Evolutionary conservation across 2,113 vertebrate genomes (phyloP), one percentile per base, ranked within the genome.

Genomic region (Gobiocypris rarus): DNA sequence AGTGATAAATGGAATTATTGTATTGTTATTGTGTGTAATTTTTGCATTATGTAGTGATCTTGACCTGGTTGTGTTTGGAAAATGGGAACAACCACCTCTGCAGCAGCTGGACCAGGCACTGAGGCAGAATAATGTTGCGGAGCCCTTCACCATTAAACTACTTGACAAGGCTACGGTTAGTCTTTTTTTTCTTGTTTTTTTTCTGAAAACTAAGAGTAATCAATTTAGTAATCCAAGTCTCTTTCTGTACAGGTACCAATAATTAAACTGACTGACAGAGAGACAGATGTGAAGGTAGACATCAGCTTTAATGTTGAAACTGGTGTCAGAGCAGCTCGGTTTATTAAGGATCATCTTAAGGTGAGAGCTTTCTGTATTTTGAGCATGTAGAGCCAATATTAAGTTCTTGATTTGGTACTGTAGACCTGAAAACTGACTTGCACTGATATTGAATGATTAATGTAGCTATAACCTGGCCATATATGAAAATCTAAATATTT

Each of bases 301-400:
- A 99, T 99, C 93, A 99, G 98, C 91, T 99, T 99, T 91, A 99
- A 99, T 75, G 96, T 99, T 83, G 97, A 98, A 94, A 98, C 96
- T 31, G 97, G 97, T 10, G 97, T 99, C 73, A 97, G 97, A 92
- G 97, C 98, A 52, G 97, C 97, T 14, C 96, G 94, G 86, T 96
- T 99, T 92, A 98, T 99, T 88, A 98, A 97, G 93, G 97, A 96
- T 74, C 97, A 97, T 80, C 95, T 98, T 88, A 97, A 98, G 97
- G 98, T 99, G 67, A 78, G 50, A 10, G 8, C 17, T 50, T 9
- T 9, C 17, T 38, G 9, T 9, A 31, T 15, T 31, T 54, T 76
- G 26, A 6, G 50, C 28, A 54, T 8, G 11, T 52, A 50, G 24
- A 50, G 1, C 43, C 22, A 59, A 17, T 9, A 5, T 34, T 31